A percentile compares a stretch with the other conserved stretches of the same genome.
phyloP scores from a whole-genome alignment of 2,113 vertebrate genomes.

The Clarias gariepinus region DNA sequence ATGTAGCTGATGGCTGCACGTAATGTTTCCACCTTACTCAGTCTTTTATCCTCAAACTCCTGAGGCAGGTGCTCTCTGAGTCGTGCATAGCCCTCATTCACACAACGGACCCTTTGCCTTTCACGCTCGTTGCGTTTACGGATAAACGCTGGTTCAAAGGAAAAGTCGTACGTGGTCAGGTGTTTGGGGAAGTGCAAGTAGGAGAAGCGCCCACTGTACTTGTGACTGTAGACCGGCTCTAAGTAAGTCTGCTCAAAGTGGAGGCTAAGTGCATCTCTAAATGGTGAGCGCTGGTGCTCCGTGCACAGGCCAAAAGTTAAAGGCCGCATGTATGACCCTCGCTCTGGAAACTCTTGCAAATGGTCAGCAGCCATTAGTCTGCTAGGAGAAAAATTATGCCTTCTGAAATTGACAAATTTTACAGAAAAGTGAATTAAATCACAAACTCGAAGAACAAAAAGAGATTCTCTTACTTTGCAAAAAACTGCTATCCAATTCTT shows the following conservation, averaged over 20 bases:
- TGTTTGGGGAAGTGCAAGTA: conserved; percentile 74
- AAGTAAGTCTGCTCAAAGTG: conserved; percentile 66
- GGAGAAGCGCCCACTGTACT: conserved; percentile 62
- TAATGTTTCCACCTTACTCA: conserved; percentile 93
- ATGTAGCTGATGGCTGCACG: conserved; percentile 90
- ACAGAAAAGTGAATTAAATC: background rate
- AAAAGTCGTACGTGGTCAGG: conserved; percentile 72
- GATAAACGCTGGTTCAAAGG: conserved; percentile 86
- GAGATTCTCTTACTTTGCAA: conserved; percentile 20
- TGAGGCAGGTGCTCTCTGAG: conserved; percentile 86
- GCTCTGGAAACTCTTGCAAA: conserved; percentile 58
- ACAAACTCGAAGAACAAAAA: background rate
- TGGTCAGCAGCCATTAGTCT: conserved; percentile 50
- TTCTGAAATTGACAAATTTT: background rate
- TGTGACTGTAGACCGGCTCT: conserved; percentile 61
- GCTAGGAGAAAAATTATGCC: background rate
- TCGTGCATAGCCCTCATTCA: conserved; percentile 89
- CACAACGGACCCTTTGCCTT: conserved; percentile 87
- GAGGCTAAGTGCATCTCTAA: conserved; percentile 65
- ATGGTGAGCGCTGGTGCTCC: conserved; percentile 56
- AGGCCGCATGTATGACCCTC: conserved; percentile 61
- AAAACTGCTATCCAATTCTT: conserved; percentile 2
- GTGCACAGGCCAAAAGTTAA: conserved; percentile 58
- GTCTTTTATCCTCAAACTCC: conserved; percentile 81
- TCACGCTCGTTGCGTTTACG: conserved; percentile 89